These are phyloP conservation scores for Umimayanthus chanpuru DNA, from an alignment of 92 coral and sea anemone species.

Conservation along the genomic window DNA sequence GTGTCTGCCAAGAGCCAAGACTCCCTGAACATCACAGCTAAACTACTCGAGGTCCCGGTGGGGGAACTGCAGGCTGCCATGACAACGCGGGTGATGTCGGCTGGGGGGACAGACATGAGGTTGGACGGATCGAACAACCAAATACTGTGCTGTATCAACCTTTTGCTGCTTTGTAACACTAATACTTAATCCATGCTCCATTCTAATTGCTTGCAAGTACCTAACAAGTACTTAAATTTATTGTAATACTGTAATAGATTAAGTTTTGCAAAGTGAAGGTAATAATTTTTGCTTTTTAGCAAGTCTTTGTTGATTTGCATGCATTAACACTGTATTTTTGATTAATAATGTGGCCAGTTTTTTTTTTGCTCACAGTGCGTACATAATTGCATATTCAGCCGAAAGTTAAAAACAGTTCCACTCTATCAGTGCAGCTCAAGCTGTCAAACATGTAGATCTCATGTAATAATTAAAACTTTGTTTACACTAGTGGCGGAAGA, in stretches of 20 bases:
- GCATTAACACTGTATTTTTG: neutral
- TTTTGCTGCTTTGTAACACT: constrained; percentile 33
- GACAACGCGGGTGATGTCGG: constrained; percentile 92
- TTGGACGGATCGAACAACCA: constrained; percentile 53
- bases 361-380: neutral
- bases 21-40: constrained; percentile 80
- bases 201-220: constrained; percentile 26
- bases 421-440: neutral
- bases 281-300: too few species aligned
- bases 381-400: neutral
- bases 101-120: constrained; percentile 95
- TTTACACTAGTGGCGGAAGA: too few species aligned
- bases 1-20: constrained; percentile 74
- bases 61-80: constrained; percentile 89
- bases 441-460: too few species aligned
- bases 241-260: neutral
- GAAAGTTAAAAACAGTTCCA: neutral
- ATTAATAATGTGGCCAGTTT: neutral
- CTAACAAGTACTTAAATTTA: neutral
- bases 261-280: too few species aligned
- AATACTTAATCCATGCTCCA: constrained; percentile 16
- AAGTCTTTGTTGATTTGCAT: neutral
- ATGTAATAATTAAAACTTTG: too few species aligned
- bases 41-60: constrained; percentile 79
- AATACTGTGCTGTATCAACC: constrained; percentile 83